Conservation (phyloP, 2,113 vertebrate species). For the Aepyceros melampus region DNA sequence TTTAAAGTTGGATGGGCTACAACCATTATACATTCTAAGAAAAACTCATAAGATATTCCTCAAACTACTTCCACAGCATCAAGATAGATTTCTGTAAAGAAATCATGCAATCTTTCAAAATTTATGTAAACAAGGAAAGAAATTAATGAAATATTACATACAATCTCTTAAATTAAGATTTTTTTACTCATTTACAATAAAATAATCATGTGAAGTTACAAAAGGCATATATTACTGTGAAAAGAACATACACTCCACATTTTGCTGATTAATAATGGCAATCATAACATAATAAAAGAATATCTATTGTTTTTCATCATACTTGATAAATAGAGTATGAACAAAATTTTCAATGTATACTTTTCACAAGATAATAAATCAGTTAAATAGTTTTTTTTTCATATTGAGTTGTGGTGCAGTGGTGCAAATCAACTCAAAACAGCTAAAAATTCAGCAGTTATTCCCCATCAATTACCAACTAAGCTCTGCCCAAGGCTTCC, state of each 20-base stretch:
- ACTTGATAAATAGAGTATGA: slow-evolving; percentile 99
- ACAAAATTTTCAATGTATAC: slow-evolving; percentile 99
- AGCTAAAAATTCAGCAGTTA: slow-evolving; percentile 99
- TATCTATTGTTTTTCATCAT: slow-evolving; percentile 99
- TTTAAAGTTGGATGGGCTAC: slow-evolving; percentile 84
- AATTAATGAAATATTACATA: slow-evolving; percentile 99
- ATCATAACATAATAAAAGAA: slow-evolving; percentile 99
- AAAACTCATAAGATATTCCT: slow-evolving; percentile 84
- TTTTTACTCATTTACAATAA: slow-evolving; percentile 99
- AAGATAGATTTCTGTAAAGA: slow-evolving; percentile 93
- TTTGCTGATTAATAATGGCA: slow-evolving; percentile 99
- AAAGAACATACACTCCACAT: slow-evolving; percentile 99
- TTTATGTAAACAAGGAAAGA: slow-evolving; percentile 98
- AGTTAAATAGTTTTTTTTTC: slow-evolving; percentile 97
- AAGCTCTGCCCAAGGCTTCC: slow-evolving; percentile 91
- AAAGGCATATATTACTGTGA: slow-evolving; percentile 99
- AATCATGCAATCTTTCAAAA: slow-evolving; percentile 93
- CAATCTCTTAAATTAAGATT: slow-evolving; percentile 99
- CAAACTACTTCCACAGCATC: slow-evolving; percentile 94
- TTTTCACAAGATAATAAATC: slow-evolving; percentile 99
- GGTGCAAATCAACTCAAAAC: slow-evolving; percentile 95
- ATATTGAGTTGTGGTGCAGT: slow-evolving; percentile 96
- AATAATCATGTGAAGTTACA: slow-evolving; percentile 99
- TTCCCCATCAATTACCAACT: slow-evolving; percentile 92
- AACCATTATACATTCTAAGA: slow-evolving; percentile 95